Evolutionary conservation across 2,797 vertebrate species (phyloP).

Genomic region (Tamandua tetradactyla): DNA sequence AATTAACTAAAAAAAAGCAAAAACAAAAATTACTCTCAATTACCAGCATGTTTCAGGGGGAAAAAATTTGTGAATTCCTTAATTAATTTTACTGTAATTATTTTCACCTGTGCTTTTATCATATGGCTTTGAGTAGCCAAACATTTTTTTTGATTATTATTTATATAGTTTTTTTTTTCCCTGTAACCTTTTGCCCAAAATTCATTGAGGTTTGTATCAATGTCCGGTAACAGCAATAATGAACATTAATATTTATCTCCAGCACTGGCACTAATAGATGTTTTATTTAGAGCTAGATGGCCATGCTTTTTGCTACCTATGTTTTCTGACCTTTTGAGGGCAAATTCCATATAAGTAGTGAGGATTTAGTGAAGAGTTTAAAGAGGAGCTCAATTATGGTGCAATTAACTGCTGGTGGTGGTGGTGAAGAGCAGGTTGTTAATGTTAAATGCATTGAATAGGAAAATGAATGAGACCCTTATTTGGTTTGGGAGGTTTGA

Average conservation of each 20-base stretch:
- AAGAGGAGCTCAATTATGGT: neutral
- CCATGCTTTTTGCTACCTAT: neutral
- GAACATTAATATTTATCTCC: neutral
- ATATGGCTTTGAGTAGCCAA: neutral
- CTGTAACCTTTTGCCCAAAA: neutral
- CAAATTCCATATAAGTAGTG: neutral
- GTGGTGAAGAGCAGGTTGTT: fast-evolving
- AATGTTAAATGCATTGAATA: neutral
- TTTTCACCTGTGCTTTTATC: constrained; percentile 2
- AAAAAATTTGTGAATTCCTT: constrained; percentile 20
- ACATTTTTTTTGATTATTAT: neutral
- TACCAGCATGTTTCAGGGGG: constrained; percentile 59
- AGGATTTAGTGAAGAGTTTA: neutral
- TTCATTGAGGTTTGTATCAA: neutral
- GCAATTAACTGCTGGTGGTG: neutral
- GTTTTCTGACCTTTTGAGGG: neutral
- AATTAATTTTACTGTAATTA: constrained; percentile 60
- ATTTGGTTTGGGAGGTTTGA: neutral
- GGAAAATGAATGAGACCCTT: neutral
- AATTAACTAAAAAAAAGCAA: constrained; percentile 71
- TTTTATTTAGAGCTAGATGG: neutral
- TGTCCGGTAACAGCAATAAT: neutral
- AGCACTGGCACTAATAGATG: neutral
- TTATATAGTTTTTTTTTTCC: neutral
- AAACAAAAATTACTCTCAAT: constrained; percentile 67